Evolutionary conservation across 2,113 vertebrate species (phyloP), one percentile per base, ranked within the genome.

Genomic region (Grantiella picta): DNA sequence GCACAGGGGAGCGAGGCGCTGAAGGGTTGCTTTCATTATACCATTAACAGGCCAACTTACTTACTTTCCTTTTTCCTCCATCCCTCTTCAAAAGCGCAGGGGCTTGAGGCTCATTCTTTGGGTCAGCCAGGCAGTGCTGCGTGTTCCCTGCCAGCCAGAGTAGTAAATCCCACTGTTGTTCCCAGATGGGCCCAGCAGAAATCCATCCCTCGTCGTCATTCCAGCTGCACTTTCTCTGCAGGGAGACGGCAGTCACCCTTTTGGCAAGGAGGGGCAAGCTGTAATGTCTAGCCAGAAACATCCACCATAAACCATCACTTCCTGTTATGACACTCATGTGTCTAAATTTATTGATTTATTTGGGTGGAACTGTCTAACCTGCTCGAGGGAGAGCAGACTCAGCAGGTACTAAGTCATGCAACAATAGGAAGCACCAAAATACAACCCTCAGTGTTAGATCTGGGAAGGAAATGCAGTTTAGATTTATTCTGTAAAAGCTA

Each of bases 331-430:
- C 85, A 94, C 70, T 56, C 81, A 23, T 56, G 69, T 93, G 89
- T 94, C 49, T 89, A 93, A 90, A 97, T 90, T 40, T 70, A 91
- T 47, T 80, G 90, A 97, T 97, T 95, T 84, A 95, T 92, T 89
- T 60, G 65, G 78, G 89, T 91, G 29, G 6, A 77, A 70, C 83
- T 92, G 70, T 59, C 60, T 88, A 91, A 95, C 81, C 71, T 87
- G 88, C 44, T 69, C 7, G 40, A 73, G 75, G 44, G 92, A 92
- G 71, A 77, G 64, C 87, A 56, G 63, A 73, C 89, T 64, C 70
- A 64, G 63, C 76, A 97, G 93, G 71, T 72, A 96, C 59, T 56
- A 73, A 77, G 59, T 73, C 66, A 45, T 40, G 47, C 49, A 92
- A 76, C 22, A 64, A 60, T 27, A 35, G 38, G 72, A 44, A 63